These are phyloP conservation scores for Drosophila differens DNA, from an alignment of 2,888 invertebrate genomes.

Conservation along the genomic window DNA sequence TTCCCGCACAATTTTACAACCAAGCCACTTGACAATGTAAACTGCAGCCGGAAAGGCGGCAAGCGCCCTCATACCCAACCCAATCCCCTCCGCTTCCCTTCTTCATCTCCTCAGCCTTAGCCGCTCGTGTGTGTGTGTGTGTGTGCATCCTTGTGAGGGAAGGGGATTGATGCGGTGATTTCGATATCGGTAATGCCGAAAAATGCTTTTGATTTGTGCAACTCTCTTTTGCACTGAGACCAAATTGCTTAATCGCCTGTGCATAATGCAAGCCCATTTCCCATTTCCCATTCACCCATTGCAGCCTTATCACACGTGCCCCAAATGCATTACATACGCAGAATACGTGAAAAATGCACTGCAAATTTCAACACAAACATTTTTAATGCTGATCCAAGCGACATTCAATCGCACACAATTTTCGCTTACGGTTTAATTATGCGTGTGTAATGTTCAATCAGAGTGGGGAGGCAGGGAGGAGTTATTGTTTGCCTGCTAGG, in stretches of 20 bases:
- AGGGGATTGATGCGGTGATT: neutral
- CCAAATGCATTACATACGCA: conserved; percentile 40
- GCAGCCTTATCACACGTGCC: conserved; percentile 22
- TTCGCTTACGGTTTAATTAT: conserved; percentile 67
- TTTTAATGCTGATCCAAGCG: conserved; percentile 69
- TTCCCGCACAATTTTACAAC: conserved; percentile 65
- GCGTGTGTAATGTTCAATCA: conserved; percentile 64
- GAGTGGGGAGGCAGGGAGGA: neutral
- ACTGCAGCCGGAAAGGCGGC: conserved; percentile 50
- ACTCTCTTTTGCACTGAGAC: conserved; percentile 30
- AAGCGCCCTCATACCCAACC: neutral
- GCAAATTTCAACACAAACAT: conserved; percentile 57
- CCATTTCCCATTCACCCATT: neutral
- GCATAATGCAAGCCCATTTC: conserved; percentile 56
- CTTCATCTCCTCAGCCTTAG: neutral
- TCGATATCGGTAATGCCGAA: conserved; percentile 42
- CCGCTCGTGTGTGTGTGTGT: conserved; percentile 10
- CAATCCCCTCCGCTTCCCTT: neutral
- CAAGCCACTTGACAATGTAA: conserved; percentile 66
- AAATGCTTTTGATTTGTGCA: conserved; percentile 66
- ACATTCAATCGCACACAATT: conserved; percentile 57
- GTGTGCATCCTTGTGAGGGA: neutral
- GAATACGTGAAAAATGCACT: conserved; percentile 65
- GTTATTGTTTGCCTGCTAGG: conserved; percentile 9
- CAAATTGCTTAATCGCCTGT: conserved; percentile 73